Percentiles rank a stretch among this genome's conserved stretches.
These are phyloP conservation scores for Xiphophorus couchianus DNA, from an alignment of 2,113 vertebrate species.

Conservation along the genomic window DNA sequence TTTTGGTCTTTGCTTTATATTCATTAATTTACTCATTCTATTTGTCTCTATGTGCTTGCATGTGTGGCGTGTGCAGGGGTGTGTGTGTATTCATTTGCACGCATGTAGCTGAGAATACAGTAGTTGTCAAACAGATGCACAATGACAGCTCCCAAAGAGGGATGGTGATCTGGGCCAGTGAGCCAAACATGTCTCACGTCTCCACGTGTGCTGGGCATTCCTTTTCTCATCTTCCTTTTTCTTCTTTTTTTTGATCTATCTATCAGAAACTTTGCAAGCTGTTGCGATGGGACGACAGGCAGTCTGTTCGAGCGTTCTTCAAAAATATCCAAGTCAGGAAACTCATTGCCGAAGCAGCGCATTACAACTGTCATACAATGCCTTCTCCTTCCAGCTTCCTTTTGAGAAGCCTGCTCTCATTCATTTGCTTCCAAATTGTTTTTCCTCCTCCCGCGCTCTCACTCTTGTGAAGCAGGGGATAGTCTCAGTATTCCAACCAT, in stretches of 20 bases:
- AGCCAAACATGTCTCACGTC: slow-evolving; percentile 64
- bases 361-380: slow-evolving; percentile 36
- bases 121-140: slow-evolving; percentile 67
- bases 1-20: slow-evolving; percentile 12
- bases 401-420: slow-evolving; percentile 54
- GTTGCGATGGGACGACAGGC: slow-evolving; percentile 63
- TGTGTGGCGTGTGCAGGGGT: not conserved
- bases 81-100: not conserved
- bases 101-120: slow-evolving; percentile 29
- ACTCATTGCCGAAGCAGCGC: slow-evolving; percentile 57
- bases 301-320: slow-evolving; percentile 39
- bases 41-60: not conserved
- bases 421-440: slow-evolving; percentile 67
- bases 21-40: slow-evolving; percentile 8
- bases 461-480: slow-evolving; percentile 30
- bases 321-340: slow-evolving; percentile 65
- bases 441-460: slow-evolving; percentile 39
- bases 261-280: slow-evolving; percentile 73
- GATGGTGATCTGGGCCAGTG: slow-evolving; percentile 73
- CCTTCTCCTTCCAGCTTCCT: slow-evolving; percentile 44
- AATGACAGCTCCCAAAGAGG: slow-evolving; percentile 72
- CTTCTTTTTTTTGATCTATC: slow-evolving; percentile 61
- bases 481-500: slow-evolving; percentile 36
- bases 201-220: slow-evolving; percentile 52
- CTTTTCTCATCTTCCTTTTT: slow-evolving; percentile 37